These are phyloP conservation scores for Nycteola revayana DNA, from an alignment of 2,888 invertebrate species.

Conservation along the genomic window DNA sequence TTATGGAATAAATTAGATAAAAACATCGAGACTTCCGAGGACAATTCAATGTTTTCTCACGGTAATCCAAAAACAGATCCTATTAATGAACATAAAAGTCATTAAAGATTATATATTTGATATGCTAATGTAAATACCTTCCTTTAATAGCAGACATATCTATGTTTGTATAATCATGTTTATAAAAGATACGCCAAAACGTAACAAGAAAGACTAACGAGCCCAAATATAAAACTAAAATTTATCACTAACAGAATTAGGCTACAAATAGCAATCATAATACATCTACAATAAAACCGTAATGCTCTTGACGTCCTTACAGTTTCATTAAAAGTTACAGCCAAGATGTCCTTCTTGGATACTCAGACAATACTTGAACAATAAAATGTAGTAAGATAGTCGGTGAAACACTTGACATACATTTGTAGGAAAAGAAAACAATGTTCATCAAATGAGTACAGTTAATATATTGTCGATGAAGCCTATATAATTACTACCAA, in stretches of 20 bases:
- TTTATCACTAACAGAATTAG: constrained; percentile 47
- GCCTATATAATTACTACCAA: too few relatives aligned
- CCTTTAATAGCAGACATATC: too few relatives aligned
- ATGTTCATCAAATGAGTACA: constrained; percentile 19
- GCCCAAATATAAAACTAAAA: constrained; percentile 24
- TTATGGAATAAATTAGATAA: too few relatives aligned
- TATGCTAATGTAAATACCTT: too few relatives aligned
- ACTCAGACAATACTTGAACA: constrained; percentile 56
- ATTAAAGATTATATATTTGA: too few relatives aligned
- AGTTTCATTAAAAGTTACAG: constrained; percentile 57
- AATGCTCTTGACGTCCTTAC: constrained; percentile 58
- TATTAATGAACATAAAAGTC: too few relatives aligned
- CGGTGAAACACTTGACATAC: constrained; percentile 70
- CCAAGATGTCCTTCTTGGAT: constrained; percentile 58
- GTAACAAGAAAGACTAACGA: constrained; percentile 26
- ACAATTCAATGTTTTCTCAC: too few relatives aligned
- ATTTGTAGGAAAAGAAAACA: constrained; percentile 43
- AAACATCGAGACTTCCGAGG: too few relatives aligned
- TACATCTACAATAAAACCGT: constrained; percentile 45
- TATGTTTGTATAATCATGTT: too few relatives aligned
- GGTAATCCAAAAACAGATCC: too few relatives aligned
- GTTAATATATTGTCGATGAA: too few relatives aligned
- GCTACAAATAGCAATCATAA: constrained; percentile 50
- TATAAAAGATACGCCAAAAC: too few relatives aligned
- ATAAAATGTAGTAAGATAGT: constrained; percentile 61